Base-by-base conservation (phyloP, 2,888 invertebrate species). In the Andrena minutula region DNA sequence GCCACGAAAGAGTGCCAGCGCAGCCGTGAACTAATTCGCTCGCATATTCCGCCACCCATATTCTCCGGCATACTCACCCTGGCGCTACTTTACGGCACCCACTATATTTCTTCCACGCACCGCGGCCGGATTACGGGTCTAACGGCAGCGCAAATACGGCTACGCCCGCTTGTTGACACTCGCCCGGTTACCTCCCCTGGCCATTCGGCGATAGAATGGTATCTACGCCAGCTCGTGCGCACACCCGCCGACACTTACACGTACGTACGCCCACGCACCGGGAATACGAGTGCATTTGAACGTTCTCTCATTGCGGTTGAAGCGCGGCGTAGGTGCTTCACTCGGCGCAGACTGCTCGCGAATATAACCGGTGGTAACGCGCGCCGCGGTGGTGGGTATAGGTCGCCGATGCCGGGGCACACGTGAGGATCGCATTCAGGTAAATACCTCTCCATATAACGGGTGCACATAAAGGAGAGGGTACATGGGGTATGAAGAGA, bases 401-500 rank as follows among this genome's bases (percentile, higher is more conserved):
- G 56, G 56, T 56, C 10, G 35, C 20, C 41, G 63, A 28, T 28
- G 63, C 77, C 23, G 23, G 51, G 65, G 63, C 70, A 51, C 82
- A 76, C 79, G 81, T 75, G 88, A 82, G 79, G 80, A 88, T 86
- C 84, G 86, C 87, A 85, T 89, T 89, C 87, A 76, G 86, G 89
- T 90, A 90, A 90, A 90, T 90, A 86, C 85, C 83, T 77, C 72
- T 81, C 71, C 80, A 83, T 81, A 86, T 87, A 86, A 86, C 85
- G 78, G 82, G 78, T 82, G 76, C 86, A 73, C 82, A 89, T 88
- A 88, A 83, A 88, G 84, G 85, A 84, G 82, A 75, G 78, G 28
- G 81, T 79, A 83, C 70, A 81, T 73, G 84, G 83, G 74, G 79
- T 69, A 82, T 63, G 84, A 74, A 69, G 68, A 68, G 71, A 80